These are phyloP conservation scores for Charanyca ferruginea DNA, from an alignment of 2,888 invertebrate genomes.

Conservation along the genomic window DNA sequence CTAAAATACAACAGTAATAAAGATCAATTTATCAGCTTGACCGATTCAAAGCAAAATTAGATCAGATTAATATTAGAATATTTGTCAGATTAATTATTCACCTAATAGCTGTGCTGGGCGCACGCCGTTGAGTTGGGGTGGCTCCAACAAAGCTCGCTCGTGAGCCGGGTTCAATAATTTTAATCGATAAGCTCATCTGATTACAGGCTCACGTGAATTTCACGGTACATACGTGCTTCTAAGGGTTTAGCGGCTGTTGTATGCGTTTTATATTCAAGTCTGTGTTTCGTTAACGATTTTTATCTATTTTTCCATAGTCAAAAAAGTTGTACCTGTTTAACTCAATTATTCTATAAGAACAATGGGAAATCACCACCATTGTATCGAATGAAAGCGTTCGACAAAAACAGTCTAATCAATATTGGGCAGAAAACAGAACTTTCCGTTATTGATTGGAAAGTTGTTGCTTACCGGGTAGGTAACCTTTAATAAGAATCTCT, in stretches of 20 bases:
- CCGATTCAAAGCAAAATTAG: constrained; percentile 6
- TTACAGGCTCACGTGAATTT: constrained; percentile 9
- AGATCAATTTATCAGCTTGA: neutral
- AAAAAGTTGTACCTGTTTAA: neutral
- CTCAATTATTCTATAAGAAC: neutral
- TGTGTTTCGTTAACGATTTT: neutral
- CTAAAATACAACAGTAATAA: neutral
- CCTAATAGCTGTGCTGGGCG: neutral
- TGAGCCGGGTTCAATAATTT: constrained; percentile 7
- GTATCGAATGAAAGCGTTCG: neutral
- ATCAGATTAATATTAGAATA: too few relatives aligned
- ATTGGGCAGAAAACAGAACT: constrained; percentile 1
- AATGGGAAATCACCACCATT: too few relatives aligned
- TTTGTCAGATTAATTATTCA: constrained; percentile 18
- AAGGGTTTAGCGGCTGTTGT: neutral
- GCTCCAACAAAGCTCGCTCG: neutral
- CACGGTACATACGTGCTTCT: neutral
- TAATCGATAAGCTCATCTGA: neutral
- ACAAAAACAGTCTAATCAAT: neutral
- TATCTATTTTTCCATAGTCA: neutral
- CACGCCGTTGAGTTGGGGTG: neutral
- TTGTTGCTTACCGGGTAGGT: constrained; percentile 13
- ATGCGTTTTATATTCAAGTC: neutral
- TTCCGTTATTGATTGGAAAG: constrained; percentile 21
- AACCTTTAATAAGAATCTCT: constrained; percentile 10